Base-by-base conservation (phyloP, 2,888 invertebrate species). In the Euphydryas editha region DNA sequence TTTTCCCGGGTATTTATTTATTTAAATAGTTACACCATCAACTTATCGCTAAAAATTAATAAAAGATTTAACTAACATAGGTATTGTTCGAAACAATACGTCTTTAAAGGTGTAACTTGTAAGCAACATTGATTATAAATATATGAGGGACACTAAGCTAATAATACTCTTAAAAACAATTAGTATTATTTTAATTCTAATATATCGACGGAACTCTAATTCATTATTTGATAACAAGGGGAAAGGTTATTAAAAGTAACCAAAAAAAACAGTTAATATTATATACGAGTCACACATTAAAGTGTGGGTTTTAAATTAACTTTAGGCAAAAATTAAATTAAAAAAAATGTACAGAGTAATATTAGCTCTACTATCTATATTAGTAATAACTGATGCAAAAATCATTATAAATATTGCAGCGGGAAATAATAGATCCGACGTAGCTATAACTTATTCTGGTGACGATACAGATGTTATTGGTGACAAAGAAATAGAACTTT, bases 401-500 rank as follows among this genome's bases (percentile, higher is more conserved):
- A 82, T 90, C 61, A 75, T 69, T 20, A 76, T 87, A 24, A 73
- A 86, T 15, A 75, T 87, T 30, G 68, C 67, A 44, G 71, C 75
- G 0, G 77, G 74, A n/a, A 69, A 62, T 3, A 73, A 74, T 10
- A 36, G 59, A 51, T 71, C 73, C 46, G 79, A 83, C 47, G 73
- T 83, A 2, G 49, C 62, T 3, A 69, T 88, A 36, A 65, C 67
- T 1, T 79, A 81, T 71, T 73, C 80, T 0, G 90, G 90, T 6
- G 69, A 75, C 2, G 82, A 87, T 61, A 73, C 76, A 1, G 73
- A 79, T 67, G 47, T 83, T 0, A 75, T 85, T 0, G 75, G 76
- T 3, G 76, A 82, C 36, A 72, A 78, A 17, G 88, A 89, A 59
- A 77, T 83, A 0, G 70, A 76, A n/a, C 56, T 75, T n/a, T 90